These are phyloP conservation scores for Petrolisthes manimaculis DNA, from an alignment of 2,888 invertebrate genomes.

Conservation along the genomic window DNA sequence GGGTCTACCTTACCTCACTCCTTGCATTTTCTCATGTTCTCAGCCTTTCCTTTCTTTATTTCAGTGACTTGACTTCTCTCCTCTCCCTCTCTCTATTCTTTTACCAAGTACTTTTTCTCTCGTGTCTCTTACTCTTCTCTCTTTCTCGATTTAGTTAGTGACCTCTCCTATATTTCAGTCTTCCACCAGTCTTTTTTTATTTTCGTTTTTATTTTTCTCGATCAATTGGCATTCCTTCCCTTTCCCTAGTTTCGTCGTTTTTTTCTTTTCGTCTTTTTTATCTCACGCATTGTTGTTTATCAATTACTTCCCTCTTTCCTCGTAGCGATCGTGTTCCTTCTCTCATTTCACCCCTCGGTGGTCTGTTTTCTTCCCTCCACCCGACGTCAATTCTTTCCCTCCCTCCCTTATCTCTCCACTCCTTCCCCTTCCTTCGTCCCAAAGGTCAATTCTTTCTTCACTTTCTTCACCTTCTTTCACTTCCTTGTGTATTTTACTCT, in stretches of 20 bases:
- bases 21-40: no score
- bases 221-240: neutral
- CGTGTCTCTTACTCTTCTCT: no score
- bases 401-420: neutral
- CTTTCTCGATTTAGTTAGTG: no score
- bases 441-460: neutral
- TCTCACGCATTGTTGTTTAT: neutral
- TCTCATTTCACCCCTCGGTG: neutral
- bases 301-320: neutral
- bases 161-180: no score
- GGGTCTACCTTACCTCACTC: no score
- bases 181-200: neutral
- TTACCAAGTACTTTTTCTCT: no score
- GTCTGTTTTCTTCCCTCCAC: neutral
- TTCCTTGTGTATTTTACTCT: neutral
- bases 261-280: neutral
- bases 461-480: neutral
- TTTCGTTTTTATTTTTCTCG: neutral
- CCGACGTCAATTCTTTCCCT: neutral
- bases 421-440: neutral
- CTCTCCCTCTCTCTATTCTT: no score
- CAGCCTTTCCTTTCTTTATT: no score
- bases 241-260: neutral
- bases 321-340: neutral
- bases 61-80: no score